These are phyloP conservation scores for Julus scanicus DNA, from an alignment of 2,888 invertebrate species.

Conservation along the genomic window DNA sequence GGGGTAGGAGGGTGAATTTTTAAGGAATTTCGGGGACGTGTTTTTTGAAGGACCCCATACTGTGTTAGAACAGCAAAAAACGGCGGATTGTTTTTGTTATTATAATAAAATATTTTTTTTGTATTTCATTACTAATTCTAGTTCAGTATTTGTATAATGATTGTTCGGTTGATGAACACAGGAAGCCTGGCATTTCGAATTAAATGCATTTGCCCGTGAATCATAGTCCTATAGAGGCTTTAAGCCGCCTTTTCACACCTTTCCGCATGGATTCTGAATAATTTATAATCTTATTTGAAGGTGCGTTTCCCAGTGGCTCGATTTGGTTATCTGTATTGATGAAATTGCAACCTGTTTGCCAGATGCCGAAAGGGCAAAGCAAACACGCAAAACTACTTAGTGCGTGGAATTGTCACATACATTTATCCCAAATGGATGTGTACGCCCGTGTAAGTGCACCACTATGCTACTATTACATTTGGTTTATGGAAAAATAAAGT, in stretches of 20 bases:
- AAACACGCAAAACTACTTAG: constrained; percentile 22
- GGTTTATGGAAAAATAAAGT: constrained; percentile 11
- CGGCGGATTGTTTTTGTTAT: too few relatives aligned
- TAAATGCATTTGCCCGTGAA: not conserved
- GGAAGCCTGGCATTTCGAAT: not conserved
- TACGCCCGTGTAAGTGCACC: not conserved
- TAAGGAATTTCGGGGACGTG: too few relatives aligned
- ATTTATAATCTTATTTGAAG: not conserved
- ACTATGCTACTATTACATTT: not conserved
- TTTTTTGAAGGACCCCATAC: too few relatives aligned
- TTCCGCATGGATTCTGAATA: not conserved
- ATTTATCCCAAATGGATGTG: constrained; percentile 8
- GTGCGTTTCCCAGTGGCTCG: not conserved
- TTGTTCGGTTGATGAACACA: not conserved
- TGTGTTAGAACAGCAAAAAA: too few relatives aligned
- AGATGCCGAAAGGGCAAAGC: not conserved
- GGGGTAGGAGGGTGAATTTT: too few relatives aligned
- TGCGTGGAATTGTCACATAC: constrained; percentile 7
- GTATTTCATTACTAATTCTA: too few relatives aligned
- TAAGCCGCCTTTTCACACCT: not conserved
- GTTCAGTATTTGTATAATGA: not conserved
- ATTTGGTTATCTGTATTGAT: constrained; percentile 21
- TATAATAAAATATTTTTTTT: too few relatives aligned
- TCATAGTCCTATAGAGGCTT: not conserved
- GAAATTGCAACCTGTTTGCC: constrained; percentile 15